phyloP scores from a whole-genome alignment of 2,888 invertebrate genomes.

The Yponomeuta cagnagella region DNA sequence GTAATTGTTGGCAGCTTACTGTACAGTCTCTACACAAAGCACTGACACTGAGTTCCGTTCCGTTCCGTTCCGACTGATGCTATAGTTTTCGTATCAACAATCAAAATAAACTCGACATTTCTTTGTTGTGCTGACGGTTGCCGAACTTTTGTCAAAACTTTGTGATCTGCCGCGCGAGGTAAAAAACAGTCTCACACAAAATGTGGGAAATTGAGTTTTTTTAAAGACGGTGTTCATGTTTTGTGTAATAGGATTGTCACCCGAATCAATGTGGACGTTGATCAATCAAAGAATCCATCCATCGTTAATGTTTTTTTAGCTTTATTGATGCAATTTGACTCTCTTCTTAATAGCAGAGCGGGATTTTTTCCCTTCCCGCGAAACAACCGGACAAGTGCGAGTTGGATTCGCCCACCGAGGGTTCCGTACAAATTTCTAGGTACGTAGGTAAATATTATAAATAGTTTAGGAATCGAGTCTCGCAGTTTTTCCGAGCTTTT shows the following conservation, averaged over 20 bases:
- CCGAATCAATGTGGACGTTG: slow-evolving; percentile 8
- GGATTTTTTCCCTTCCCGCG: too few relatives aligned
- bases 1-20: background rate
- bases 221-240: slow-evolving; percentile 22
- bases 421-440: too few relatives aligned
- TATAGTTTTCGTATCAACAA: slow-evolving; percentile 55
- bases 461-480: too few relatives aligned
- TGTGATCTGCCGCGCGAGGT: slow-evolving; percentile 50
- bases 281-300: background rate
- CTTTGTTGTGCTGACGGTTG: slow-evolving; percentile 45
- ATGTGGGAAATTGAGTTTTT: slow-evolving; percentile 42
- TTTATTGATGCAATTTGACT: background rate
- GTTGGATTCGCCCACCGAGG: too few relatives aligned
- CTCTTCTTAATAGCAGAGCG: background rate
- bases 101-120: slow-evolving; percentile 51
- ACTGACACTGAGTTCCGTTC: background rate
- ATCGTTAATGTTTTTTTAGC: background rate
- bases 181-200: slow-evolving; percentile 46
- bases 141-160: slow-evolving; percentile 55
- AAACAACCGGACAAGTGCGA: too few relatives aligned
- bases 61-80: slow-evolving; percentile 27
- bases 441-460: too few relatives aligned
- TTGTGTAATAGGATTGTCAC: slow-evolving; percentile 17
- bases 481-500: too few relatives aligned
- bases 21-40: background rate